These are phyloP conservation scores for Eilema caniola DNA, from an alignment of 2,888 invertebrate genomes.

Conservation along the genomic window DNA sequence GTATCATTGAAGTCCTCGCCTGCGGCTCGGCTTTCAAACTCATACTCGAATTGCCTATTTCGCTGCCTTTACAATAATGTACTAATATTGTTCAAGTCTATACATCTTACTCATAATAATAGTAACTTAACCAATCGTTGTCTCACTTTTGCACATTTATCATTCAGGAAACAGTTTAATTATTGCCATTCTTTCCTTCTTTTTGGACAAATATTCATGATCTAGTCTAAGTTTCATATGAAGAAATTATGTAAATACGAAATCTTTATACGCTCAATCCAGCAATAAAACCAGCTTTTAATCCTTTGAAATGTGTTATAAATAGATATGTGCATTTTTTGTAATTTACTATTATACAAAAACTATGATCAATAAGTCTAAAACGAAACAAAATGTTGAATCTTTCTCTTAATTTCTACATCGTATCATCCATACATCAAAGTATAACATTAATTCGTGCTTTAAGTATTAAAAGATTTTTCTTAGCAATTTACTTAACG, in stretches of 20 bases:
- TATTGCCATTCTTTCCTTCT: too few species aligned
- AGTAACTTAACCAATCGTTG: neutral
- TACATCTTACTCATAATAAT: too few species aligned
- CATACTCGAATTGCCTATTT: too few species aligned
- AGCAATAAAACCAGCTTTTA: neutral
- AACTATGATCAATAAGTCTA: neutral
- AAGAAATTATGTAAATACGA: too few species aligned
- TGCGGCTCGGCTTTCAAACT: too few species aligned
- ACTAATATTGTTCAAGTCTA: too few species aligned
- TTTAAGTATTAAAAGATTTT: slow-evolving; percentile 31
- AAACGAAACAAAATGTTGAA: neutral
- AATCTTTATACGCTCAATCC: neutral
- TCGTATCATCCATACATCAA: slow-evolving; percentile 11
- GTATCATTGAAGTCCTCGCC: too few species aligned
- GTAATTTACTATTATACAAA: neutral
- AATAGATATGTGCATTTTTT: too few species aligned
- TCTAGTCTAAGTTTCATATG: neutral
- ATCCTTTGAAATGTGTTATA: too few species aligned
- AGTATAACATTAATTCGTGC: slow-evolving; percentile 14
- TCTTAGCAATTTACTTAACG: slow-evolving; percentile 31
- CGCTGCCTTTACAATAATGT: too few species aligned
- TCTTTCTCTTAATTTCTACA: neutral
- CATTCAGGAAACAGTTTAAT: too few species aligned
- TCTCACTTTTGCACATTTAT: too few species aligned
- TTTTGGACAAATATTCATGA: neutral